phyloP scores from a whole-genome alignment of 1,140 invertebrate genomes.

The Melanaphis sacchari region DNA sequence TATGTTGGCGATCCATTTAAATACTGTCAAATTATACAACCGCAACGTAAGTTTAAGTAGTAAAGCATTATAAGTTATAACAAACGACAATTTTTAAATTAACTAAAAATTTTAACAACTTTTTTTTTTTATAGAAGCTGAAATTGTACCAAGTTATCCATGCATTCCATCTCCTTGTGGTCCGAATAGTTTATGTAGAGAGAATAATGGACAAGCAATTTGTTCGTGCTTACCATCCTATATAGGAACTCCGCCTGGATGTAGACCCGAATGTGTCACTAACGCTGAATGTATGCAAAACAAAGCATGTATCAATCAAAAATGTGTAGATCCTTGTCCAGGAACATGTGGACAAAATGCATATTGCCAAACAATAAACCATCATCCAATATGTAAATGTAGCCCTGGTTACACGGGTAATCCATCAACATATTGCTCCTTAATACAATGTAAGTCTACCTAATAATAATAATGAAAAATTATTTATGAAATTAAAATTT shows the following conservation, averaged over 20 bases:
- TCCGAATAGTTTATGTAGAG: constrained; percentile 72
- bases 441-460: constrained; percentile 65
- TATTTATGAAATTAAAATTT: not conserved
- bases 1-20: constrained; percentile 74
- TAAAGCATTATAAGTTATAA: not conserved
- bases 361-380: constrained; percentile 71
- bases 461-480: not conserved
- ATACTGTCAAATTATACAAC: constrained; percentile 66
- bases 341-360: constrained; percentile 75
- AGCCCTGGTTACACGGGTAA: constrained; percentile 73
- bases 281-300: constrained; percentile 72
- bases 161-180: constrained; percentile 76
- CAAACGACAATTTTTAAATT: not conserved
- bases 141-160: constrained; percentile 66
- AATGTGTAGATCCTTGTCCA: constrained; percentile 76
- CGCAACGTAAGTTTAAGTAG: constrained; percentile 60
- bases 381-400: constrained; percentile 73
- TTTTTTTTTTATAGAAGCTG: constrained; percentile 58
- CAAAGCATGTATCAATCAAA: constrained; percentile 71
- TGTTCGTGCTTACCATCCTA: constrained; percentile 72
- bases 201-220: constrained; percentile 67
- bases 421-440: constrained; percentile 72
- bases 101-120: not conserved
- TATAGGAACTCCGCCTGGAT: constrained; percentile 75
- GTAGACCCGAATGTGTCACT: constrained; percentile 74